Base-by-base conservation (phyloP, 1,140 invertebrate genomes). In the Polypedilum vanderplanki region DNA sequence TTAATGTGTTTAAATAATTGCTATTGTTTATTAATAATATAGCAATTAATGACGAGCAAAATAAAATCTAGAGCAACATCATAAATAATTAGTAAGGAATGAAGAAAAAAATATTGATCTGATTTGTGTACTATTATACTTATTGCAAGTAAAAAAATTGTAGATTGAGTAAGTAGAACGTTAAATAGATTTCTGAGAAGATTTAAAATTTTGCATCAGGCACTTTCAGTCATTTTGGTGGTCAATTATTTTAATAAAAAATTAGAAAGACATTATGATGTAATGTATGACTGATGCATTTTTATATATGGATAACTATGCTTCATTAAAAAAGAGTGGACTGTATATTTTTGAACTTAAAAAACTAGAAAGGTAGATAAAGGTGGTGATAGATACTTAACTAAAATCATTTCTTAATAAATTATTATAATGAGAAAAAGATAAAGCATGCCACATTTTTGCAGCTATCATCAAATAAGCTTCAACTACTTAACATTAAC, bases 181-280 rank as follows among this genome's bases (percentile, higher is more conserved):
- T n/a, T n/a, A 33, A 33, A 33, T 33, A 33, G 24, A 57, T 15
- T 46, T 57, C 12, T 15, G 46, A 46, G 41, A 46, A 73, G 20
- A 40, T 1, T 33, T 73, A 73, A 73, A 4, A 9, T 73, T 40
- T n/a, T 40, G 73, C 73, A 33, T 40, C 22, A 73, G 22, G 22
- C 40, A 33, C 73, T 73, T 73, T 73, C 40, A 33, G 73, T 40
- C 73, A 33, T 33, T 33, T 10, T 91, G 86, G 1, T 94, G 81
- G 73, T 57, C 46, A 57, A 15, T 57, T 57, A 57, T 57, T 46
- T 41, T 46, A 46, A 33, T 33, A 33, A 33, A 33, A 3, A 46
- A 57, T n/a, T n/a, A 57, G 46, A 57, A 57, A 57, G 46, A 57
- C 10, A 57, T 57, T 12, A 46, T 12, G n/a, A 57, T 57, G 4